A percentile compares a stretch with the other conserved stretches of the same genome.
These are phyloP conservation scores for Oryctes rhinoceros DNA, from an alignment of 1,140 invertebrate genomes.

Conservation along the genomic window DNA sequence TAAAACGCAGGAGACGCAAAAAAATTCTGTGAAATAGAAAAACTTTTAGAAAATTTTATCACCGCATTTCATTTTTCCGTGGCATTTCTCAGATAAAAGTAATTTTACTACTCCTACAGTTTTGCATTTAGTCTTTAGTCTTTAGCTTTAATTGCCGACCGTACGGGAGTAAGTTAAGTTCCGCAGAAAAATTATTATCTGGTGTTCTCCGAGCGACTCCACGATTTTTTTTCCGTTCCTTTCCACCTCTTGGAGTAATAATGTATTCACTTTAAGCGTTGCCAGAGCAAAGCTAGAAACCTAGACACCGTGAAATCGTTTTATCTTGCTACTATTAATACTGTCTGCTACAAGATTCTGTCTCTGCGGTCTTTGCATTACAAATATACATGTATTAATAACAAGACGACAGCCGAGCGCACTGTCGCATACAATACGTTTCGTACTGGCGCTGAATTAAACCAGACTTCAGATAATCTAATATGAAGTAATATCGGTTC, in stretches of 20 bases:
- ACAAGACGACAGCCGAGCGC: constrained; percentile 11
- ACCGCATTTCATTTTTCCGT: no score
- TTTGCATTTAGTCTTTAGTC: no score
- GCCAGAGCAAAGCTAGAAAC: constrained; percentile 6
- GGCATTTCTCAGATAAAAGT: no score
- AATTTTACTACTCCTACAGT: no score
- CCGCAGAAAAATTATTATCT: neutral
- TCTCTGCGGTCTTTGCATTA: constrained; percentile 7
- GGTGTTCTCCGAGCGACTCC: neutral
- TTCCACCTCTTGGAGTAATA: neutral
- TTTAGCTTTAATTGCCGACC: no score
- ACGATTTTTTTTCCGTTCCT: neutral
- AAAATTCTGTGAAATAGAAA: no score
- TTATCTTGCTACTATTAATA: constrained; percentile 21
- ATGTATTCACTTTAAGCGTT: constrained; percentile 20
- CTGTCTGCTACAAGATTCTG: neutral
- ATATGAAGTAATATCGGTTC: constrained; percentile 25
- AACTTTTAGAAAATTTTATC: no score
- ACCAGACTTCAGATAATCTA: constrained; percentile 32
- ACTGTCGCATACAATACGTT: constrained; percentile 24
- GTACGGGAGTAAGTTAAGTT: neutral
- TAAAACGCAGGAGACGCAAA: no score
- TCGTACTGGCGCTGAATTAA: constrained; percentile 15
- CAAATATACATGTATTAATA: constrained; percentile 7
- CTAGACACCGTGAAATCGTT: constrained; percentile 31